Percentiles rank a stretch among this genome's conserved stretches.
Conservation (phyloP, 2,888 invertebrate genomes). For the Tipula helvola region DNA sequence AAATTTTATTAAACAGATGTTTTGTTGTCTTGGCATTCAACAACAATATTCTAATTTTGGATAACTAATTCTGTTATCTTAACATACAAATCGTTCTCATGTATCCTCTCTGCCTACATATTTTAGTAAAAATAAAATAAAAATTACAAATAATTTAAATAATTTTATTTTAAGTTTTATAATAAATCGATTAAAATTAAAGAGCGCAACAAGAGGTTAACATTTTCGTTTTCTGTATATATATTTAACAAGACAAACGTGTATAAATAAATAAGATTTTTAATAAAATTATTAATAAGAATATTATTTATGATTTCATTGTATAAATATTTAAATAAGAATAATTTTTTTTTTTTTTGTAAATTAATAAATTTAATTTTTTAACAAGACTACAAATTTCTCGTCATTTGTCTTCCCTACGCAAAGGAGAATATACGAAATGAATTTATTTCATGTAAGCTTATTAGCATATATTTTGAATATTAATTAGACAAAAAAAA, state of each 20-base stretch:
- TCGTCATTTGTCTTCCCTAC: background rate
- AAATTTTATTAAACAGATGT: background rate
- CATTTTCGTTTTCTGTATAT: background rate
- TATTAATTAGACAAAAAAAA: background rate
- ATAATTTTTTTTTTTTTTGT: background rate
- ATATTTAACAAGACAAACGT: background rate
- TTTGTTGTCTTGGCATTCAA: background rate
- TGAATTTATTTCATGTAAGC: background rate
- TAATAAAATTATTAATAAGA: background rate
- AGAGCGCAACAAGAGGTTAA: background rate
- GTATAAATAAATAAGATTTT: background rate
- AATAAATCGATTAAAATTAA: background rate
- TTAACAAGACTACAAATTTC: background rate
- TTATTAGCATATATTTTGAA: background rate
- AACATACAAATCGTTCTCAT: background rate
- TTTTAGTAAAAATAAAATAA: background rate
- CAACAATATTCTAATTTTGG: background rate
- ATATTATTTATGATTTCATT: slow-evolving; percentile 4
- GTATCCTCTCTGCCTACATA: background rate
- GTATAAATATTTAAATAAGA: background rate
- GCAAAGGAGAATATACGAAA: background rate
- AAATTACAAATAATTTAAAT: background rate
- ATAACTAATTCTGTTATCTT: background rate
- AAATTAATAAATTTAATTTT: background rate
- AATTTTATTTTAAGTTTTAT: background rate